Evolutionary conservation across 2,888 invertebrate species (phyloP), one percentile per base, ranked within the genome.

Genomic region (Hemistola chrysoprasaria): DNA sequence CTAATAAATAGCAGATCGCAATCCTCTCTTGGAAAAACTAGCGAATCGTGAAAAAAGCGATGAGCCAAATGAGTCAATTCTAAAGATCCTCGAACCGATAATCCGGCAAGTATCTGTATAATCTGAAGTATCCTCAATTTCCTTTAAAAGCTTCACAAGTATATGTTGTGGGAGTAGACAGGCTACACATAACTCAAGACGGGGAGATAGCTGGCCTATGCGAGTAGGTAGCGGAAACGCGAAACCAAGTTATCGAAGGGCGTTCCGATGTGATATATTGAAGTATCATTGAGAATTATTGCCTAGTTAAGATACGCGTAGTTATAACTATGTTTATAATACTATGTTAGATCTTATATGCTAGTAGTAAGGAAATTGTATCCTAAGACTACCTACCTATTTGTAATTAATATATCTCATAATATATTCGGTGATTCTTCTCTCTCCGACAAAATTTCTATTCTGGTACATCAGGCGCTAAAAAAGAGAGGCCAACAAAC

Each of bases 231-330:
- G 46, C 45, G 46, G 45, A 50, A 50, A 77, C 65, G 57, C 59
- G 70, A 68, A 72, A 68, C 65, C 66, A 64, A 66, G 71, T 71
- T 77, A 76, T 78, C 70, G 73, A 72, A 76, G 79, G 78, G 65
- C 33, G 43, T 59, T 61, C 67, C 61, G 52, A 56, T 60, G 75
- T 83, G 84, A 86, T 85, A 82, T 81, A 83, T 85, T 56, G 77
- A 57, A 65, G 65, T 64, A 71, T 73, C 76, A 68, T 63, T 55
- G 67, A 78, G 75, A 83, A 77, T 79, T 81, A 83, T 77, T 62
- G 68, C 65, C 58, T 60, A 64, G 60, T 63, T 73, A 4, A 38
- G 74, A 31, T 27, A 69, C n/a, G n/a, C n/a, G n/a, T n/a, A n/a
- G n/a, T n/a, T n/a, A n/a, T n/a, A n/a, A n/a, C n/a, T n/a, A n/a